Percentiles rank a stretch among this genome's conserved stretches.
phyloP scores from a whole-genome alignment of 2,888 invertebrate species.

The Sericinus montela region DNA sequence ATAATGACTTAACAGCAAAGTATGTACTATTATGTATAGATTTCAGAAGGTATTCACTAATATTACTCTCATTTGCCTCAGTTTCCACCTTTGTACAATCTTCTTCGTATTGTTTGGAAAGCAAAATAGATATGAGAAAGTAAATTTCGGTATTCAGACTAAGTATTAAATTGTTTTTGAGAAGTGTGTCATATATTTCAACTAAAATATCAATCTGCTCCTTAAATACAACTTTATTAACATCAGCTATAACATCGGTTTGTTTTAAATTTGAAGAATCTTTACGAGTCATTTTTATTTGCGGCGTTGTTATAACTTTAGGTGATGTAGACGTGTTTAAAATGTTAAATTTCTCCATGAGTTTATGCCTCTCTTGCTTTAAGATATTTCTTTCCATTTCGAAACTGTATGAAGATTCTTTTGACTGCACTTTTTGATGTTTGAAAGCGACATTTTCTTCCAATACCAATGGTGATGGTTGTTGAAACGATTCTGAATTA shows the following conservation, averaged over 20 bases:
- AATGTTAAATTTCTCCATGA: slow-evolving; percentile 71
- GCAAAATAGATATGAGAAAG: slow-evolving; percentile 82
- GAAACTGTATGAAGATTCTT: slow-evolving; percentile 49
- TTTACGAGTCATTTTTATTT: slow-evolving; percentile 53
- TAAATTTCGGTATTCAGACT: slow-evolving; percentile 84
- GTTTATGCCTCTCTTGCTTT: slow-evolving; percentile 63
- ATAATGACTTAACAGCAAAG: slow-evolving; percentile 84
- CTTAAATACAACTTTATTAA: slow-evolving; percentile 64
- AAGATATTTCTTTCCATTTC: slow-evolving; percentile 63
- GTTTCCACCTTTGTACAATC: slow-evolving; percentile 42
- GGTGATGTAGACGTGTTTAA: slow-evolving; percentile 48
- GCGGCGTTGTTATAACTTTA: slow-evolving; percentile 40
- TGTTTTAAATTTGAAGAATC: slow-evolving; percentile 40
- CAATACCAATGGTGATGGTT: slow-evolving; percentile 43
- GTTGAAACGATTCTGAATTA: slow-evolving; percentile 53
- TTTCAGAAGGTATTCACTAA: slow-evolving; percentile 54
- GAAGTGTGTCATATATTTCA: slow-evolving; percentile 77
- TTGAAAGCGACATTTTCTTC: slow-evolving; percentile 64
- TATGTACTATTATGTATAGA: slow-evolving; percentile 85
- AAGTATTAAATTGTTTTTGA: slow-evolving; percentile 80
- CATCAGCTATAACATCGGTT: slow-evolving; percentile 56
- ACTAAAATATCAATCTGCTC: slow-evolving; percentile 76
- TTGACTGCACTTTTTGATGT: slow-evolving; percentile 48
- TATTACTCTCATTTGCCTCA: slow-evolving; percentile 35
- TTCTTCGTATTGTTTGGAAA: slow-evolving; percentile 66